These are phyloP conservation scores for Tribolium castaneum DNA, from an alignment of 1,140 invertebrate genomes.

Conservation along the genomic window DNA sequence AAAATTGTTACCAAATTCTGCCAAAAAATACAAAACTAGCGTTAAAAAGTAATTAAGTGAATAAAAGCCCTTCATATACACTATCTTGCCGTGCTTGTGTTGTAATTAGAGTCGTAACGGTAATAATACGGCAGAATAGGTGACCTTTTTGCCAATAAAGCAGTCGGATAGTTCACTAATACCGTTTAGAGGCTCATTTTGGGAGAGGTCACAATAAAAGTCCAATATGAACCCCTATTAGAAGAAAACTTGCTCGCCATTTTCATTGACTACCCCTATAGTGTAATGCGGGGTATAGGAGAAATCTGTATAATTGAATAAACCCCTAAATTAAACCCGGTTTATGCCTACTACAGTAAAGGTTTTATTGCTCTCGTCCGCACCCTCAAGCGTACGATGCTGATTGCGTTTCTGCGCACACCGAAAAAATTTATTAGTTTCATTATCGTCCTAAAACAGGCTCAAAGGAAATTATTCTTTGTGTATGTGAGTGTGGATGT, in stretches of 20 bases:
- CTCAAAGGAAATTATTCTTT: not conserved
- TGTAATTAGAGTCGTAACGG: no score
- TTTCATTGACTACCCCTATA: not conserved
- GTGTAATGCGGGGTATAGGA: not conserved
- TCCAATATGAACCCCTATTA: not conserved
- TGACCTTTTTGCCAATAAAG: no score
- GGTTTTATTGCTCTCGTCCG: slow-evolving; percentile 1
- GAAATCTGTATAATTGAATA: slow-evolving; percentile 13
- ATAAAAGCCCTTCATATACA: no score
- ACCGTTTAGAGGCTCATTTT: no score
- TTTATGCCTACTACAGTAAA: not conserved
- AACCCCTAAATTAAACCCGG: slow-evolving; percentile 4
- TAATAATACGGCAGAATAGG: no score
- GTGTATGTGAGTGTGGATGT: not conserved
- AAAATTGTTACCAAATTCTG: no score
- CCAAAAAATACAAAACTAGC: no score
- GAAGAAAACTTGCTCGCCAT: not conserved
- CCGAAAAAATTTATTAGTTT: slow-evolving; percentile 3
- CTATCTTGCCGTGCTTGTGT: no score
- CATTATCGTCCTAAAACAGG: not conserved
- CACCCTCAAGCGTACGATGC: not conserved
- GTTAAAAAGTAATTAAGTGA: no score
- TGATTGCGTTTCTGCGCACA: not conserved
- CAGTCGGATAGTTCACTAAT: no score
- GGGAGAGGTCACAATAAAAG: not conserved